Percentiles rank a stretch among this genome's conserved stretches.
Conservation (phyloP, 2,113 vertebrate species). For the Lynx canadensis region DNA sequence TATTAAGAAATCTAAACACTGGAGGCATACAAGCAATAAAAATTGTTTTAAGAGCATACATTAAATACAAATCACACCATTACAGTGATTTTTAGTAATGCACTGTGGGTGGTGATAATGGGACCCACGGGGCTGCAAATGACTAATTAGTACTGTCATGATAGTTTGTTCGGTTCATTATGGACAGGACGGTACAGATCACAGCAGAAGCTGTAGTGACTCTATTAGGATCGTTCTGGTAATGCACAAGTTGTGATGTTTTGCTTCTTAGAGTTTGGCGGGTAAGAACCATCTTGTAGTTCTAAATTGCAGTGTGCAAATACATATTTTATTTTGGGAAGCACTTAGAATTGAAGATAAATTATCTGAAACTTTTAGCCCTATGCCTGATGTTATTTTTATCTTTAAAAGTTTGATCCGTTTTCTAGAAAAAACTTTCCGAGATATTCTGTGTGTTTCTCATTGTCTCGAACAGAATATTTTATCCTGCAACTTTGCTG, state of each 20-base stretch:
- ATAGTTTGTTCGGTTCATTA: neutral
- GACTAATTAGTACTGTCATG: neutral
- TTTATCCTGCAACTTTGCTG: neutral
- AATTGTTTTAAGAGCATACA: neutral
- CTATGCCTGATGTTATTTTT: neutral
- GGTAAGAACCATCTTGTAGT: neutral
- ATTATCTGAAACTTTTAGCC: neutral
- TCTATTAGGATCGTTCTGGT: neutral
- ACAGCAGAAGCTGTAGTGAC: neutral
- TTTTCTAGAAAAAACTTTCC: neutral
- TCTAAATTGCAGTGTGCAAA: neutral
- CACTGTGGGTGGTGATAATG: neutral
- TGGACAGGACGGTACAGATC: neutral
- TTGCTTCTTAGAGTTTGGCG: neutral
- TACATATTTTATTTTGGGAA: neutral
- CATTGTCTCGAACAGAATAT: neutral
- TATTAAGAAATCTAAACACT: slow-evolving; percentile 3
- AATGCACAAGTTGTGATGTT: neutral
- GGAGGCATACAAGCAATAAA: neutral
- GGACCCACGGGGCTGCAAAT: neutral
- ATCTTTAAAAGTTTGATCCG: neutral
- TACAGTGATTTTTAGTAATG: neutral
- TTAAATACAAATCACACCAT: neutral
- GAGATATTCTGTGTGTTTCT: neutral
- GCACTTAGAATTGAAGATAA: neutral